These are phyloP conservation scores for Gallinago media DNA, from an alignment of 2,113 vertebrate species.

Conservation along the genomic window DNA sequence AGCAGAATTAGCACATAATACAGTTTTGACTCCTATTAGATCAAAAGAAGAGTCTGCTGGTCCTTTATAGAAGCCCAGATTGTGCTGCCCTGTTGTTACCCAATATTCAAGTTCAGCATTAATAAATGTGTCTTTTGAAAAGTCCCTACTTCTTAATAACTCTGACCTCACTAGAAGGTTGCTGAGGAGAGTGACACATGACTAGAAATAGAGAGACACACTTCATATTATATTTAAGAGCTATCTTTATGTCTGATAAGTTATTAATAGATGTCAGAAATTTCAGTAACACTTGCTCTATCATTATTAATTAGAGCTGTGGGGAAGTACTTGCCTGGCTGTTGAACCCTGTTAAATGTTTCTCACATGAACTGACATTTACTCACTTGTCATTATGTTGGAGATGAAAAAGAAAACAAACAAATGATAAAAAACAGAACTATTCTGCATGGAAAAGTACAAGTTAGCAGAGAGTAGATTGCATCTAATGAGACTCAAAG, in stretches of 20 bases:
- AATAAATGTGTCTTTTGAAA: neutral
- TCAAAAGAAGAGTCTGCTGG: neutral
- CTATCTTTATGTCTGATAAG: slow-evolving; percentile 1
- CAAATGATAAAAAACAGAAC: neutral
- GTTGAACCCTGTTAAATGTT: neutral
- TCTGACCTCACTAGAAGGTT: neutral
- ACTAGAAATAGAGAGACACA: neutral
- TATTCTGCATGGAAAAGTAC: neutral
- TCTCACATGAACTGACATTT: slow-evolving; percentile 3
- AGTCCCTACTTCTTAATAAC: neutral
- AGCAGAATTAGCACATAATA: neutral
- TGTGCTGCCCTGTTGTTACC: neutral
- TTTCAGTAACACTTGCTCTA: neutral
- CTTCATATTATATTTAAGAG: neutral
- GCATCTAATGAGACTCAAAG: neutral
- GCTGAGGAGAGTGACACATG: neutral
- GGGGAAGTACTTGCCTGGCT: neutral
- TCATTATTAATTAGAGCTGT: slow-evolving; percentile 6
- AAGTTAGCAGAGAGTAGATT: neutral
- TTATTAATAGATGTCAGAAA: slow-evolving; percentile 30
- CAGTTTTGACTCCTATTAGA: neutral
- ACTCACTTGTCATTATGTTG: neutral
- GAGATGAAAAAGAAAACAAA: slow-evolving; percentile 16
- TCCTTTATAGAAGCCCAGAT: neutral
- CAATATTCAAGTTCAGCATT: neutral